A percentile compares a stretch with the other conserved stretches of the same genome.
phyloP scores from a whole-genome alignment of 2,113 vertebrate genomes.

The Caranx melampygus region DNA sequence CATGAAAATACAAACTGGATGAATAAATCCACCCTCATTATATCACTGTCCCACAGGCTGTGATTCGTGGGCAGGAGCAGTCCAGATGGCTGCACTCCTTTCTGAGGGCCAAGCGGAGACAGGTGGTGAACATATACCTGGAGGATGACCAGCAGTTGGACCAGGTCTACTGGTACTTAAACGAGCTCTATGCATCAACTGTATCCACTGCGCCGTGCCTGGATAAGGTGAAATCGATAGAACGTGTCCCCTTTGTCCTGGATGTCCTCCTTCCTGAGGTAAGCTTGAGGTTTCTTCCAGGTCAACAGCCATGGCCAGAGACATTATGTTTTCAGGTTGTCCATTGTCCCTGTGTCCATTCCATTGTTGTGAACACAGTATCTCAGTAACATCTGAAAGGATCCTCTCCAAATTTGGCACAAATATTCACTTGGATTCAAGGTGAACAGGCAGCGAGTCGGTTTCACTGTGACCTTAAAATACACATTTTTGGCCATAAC shows the following conservation, averaged over 20 bases:
- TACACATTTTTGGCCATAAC: too few relatives aligned
- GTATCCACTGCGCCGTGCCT: constrained; percentile 43
- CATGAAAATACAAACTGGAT: too few relatives aligned
- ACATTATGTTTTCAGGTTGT: too few relatives aligned
- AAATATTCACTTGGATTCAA: too few relatives aligned
- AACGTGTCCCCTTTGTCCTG: constrained; percentile 85
- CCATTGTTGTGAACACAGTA: too few relatives aligned
- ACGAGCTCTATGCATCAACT: constrained; percentile 78
- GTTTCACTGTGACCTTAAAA: too few relatives aligned
- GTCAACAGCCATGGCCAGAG: too few relatives aligned
- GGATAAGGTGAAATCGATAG: constrained; percentile 60
- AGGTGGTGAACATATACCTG: constrained; percentile 87
- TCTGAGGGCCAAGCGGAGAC: constrained; percentile 71
- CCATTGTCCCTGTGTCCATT: too few relatives aligned
- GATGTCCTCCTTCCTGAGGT: constrained; percentile 96
- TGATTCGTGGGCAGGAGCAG: constrained; percentile 85
- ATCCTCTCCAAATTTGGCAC: too few relatives aligned
- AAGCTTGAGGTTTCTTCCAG: constrained; percentile 26
- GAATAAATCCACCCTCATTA: not conserved
- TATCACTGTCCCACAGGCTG: constrained; percentile 68
- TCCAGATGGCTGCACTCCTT: constrained; percentile 91
- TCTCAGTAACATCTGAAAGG: too few relatives aligned
- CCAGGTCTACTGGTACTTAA: constrained; percentile 88
- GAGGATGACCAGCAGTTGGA: constrained; percentile 93
- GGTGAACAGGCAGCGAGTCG: too few relatives aligned